phyloP scores from a whole-genome alignment of 2,113 vertebrate genomes.

The Neoarius graeffei region DNA sequence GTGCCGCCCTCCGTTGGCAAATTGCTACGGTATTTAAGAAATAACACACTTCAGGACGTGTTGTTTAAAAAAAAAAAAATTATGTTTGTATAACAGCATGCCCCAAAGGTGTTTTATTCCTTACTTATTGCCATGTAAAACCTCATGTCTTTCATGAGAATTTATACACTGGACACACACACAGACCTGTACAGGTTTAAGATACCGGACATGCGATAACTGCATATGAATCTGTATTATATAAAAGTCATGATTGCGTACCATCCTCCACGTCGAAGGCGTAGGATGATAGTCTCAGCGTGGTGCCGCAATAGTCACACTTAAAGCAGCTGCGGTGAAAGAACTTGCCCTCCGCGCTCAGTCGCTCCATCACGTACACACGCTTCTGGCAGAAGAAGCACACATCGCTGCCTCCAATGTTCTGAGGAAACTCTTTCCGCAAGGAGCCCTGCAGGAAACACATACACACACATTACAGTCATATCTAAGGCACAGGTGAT shows the following conservation, averaged over 20 bases:
- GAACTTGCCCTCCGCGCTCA: slow-evolving; percentile 96
- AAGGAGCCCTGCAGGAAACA: slow-evolving; percentile 81
- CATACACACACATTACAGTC: not conserved
- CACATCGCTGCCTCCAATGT: slow-evolving; percentile 93
- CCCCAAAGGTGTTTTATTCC: not conserved
- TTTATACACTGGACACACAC: not conserved
- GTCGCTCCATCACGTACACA: slow-evolving; percentile 96
- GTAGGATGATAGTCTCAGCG: slow-evolving; percentile 88
- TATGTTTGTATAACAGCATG: too few relatives aligned
- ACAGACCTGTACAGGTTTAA: not conserved
- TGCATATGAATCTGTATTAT: not conserved
- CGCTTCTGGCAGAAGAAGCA: slow-evolving; percentile 95
- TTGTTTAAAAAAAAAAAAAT: too few relatives aligned
- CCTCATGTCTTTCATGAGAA: not conserved
- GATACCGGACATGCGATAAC: not conserved
- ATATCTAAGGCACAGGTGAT: not conserved
- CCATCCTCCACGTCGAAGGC: slow-evolving; percentile 88
- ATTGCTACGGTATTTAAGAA: not conserved
- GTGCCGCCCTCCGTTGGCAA: not conserved
- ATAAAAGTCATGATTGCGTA: not conserved
- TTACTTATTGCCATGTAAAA: not conserved
- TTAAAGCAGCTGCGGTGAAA: slow-evolving; percentile 99
- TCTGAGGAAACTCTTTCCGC: slow-evolving; percentile 94
- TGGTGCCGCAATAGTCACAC: slow-evolving; percentile 91
- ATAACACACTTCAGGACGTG: too few relatives aligned